These are phyloP conservation scores for Drosophila kurseongensis DNA, from an alignment of 1,140 invertebrate genomes.

Conservation along the genomic window DNA sequence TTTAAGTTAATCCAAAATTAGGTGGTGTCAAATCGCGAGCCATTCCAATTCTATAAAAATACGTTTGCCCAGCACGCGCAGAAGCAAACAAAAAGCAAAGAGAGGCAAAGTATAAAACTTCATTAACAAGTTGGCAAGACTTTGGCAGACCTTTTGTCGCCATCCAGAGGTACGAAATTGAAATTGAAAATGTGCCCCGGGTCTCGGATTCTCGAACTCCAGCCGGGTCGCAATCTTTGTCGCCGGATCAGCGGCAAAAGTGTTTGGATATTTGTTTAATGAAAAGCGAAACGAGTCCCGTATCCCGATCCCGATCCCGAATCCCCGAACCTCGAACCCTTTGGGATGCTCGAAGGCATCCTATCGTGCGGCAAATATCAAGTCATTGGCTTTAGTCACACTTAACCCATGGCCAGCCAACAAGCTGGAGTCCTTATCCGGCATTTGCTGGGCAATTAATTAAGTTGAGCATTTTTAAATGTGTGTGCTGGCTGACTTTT, in stretches of 20 bases:
- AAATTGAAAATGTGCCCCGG: conserved; percentile 42
- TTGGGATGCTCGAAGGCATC: conserved; percentile 11
- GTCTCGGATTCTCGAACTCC: conserved; percentile 9
- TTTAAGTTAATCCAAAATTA: conserved; percentile 4
- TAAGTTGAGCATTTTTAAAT: conserved; percentile 82
- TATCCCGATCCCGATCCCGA: neutral
- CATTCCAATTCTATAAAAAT: conserved; percentile 18
- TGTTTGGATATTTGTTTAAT: conserved; percentile 83
- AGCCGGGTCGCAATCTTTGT: conserved; percentile 66
- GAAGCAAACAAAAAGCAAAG: neutral
- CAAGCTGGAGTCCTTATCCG: conserved; percentile 28
- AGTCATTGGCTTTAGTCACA: conserved; percentile 72
- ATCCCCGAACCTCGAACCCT: conserved; percentile 6
- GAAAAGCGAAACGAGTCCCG: conserved; percentile 70
- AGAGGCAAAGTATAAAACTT: conserved; percentile 37
- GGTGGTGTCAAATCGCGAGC: conserved; percentile 18
- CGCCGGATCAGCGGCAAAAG: conserved; percentile 78
- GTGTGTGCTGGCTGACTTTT: conserved; percentile 68
- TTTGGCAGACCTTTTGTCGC: conserved; percentile 74
- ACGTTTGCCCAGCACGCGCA: conserved; percentile 35
- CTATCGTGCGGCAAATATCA: conserved; percentile 72
- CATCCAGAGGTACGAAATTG: conserved; percentile 45
- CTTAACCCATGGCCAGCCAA: conserved; percentile 37
- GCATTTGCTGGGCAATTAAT: conserved; percentile 79
- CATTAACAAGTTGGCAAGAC: conserved; percentile 50